Evolutionary conservation across 2,113 vertebrate genomes (phyloP), one percentile per base, ranked within the genome.

Genomic region (Campylomormyrus tamandua): DNA sequence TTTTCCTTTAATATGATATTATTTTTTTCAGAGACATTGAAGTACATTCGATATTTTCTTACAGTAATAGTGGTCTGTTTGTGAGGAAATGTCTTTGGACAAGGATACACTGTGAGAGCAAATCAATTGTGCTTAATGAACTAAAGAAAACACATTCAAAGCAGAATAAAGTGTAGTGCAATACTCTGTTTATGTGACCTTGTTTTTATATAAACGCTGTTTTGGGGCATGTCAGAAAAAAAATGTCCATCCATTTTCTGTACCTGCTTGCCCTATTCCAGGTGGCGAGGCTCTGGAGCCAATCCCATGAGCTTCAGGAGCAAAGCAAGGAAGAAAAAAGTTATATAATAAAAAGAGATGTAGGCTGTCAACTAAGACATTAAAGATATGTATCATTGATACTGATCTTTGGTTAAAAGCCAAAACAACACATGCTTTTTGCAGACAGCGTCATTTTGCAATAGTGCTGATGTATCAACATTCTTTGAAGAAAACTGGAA

Each of bases 71-170:
- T 10, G 83, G 83, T 24, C 83, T n/a, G 19, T 48, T 84, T 45
- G 7, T 84, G 83, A 84, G 4, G 13, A 17, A 52, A 87, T 50
- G 49, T 87, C 84, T 86, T n/a, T 87, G 49, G 11, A 87, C 10
- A 17, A 46, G 48, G 48, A 53, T 17, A 87, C 45, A 49, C 46
- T 49, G 42, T 13, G 19, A 52, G 49, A 17, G 27, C 84, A 87
- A 87, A 53, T 50, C 45, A 86, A 52, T 50, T 86, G 46, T 87
- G 84, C 48, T 53, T 87, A 87, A 87, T 87, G 84, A 87, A 7
- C 84, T 27, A 31, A 87, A n/a, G 27, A 53, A 87, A 87, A 52
- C n/a, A 52, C 52, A 52, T 87, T 87, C 84, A 15, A 87, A 52
- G 50, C 10, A 52, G 49, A 50, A 87, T 27, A 8, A 35, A 52